Evolutionary conservation across 2,888 invertebrate genomes (phyloP), one percentile per base, ranked within the genome.

Genomic region (Caenorhabditis auriculariae): DNA sequence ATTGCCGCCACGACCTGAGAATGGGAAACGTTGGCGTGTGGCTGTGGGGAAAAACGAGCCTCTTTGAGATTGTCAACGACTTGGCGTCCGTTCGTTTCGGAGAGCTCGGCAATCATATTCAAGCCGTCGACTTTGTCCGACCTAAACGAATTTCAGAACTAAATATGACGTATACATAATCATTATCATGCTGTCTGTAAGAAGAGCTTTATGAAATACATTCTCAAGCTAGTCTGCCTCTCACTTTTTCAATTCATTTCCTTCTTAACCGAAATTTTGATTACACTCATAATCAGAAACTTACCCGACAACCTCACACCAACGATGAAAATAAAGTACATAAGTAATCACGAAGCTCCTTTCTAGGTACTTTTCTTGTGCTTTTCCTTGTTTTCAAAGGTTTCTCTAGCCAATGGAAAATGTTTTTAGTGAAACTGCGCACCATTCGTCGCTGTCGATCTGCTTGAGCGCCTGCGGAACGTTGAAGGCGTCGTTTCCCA

Each of bases 121-220:
- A 92, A 84, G 0, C 90, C 89, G 58, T 88, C 87, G 72, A 91
- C 87, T 38, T 88, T 88, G 4, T 87, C 85, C 82, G 91, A 90
- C 92, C 86, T 86, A 69, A 32, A 77, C 71, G 3, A 15, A 42
- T 27, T 27, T 45, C 21, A 26, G n/a, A n/a, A n/a, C n/a, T n/a
- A n/a, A n/a, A n/a, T n/a, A n/a, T n/a, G n/a, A n/a, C n/a, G n/a
- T n/a, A n/a, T n/a, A n/a, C n/a, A n/a, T n/a, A n/a, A n/a, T n/a
- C n/a, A n/a, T n/a, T n/a, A n/a, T n/a, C n/a, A n/a, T n/a, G n/a
- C n/a, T n/a, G n/a, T n/a, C n/a, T n/a, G n/a, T n/a, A n/a, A n/a
- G n/a, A n/a, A n/a, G n/a, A n/a, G n/a, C n/a, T n/a, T n/a, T n/a
- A n/a, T n/a, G n/a, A n/a, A n/a, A n/a, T n/a, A n/a, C n/a, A n/a